Evolutionary conservation across 2,888 invertebrate genomes (phyloP), one percentile per base, ranked within the genome.

Genomic region (Sthenelais limicola): DNA sequence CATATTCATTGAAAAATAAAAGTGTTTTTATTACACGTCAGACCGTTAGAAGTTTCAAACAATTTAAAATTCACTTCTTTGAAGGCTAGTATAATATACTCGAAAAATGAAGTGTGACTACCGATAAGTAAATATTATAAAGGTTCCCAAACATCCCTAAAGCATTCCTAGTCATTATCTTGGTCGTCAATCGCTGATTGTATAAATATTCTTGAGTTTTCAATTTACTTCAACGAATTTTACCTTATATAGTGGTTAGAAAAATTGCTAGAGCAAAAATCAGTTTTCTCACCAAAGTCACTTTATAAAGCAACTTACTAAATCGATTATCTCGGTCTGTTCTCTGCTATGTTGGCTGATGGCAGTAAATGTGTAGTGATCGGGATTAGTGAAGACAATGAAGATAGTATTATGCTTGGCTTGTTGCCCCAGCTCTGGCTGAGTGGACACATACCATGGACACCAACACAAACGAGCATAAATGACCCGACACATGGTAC

Each of bases 391-490:
- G 77, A 81, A 84, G 9, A 85, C 79, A 5, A 85, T 77, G 38
- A 83, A 79, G 18, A 85, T 51, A 5, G 74, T 75, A 76, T 84
- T 85, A 72, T 84, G 81, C 66, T 82, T 81, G 51, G 85, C 84
- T 74, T 83, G 82, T 68, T 83, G 82, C 5, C 84, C 84, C 30
- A 83, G 52, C 58, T 85, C 73, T 3, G 32, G 21, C 38, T 75
- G 75, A 9, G 38, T 67, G 58, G 67, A 4, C n/a, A 12, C n/a
- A 32, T 75, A 75, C 75, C 75, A 75, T 1, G 75, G 75, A 54
- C 71, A 71, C 18, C 47, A 73, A 2, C 43, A 26, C 49, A 75
- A 35, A 15, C 35, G 54, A 15, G 26, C 49, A 32, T 66, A 70
- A 15, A 70, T 24, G 33, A 75, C 66, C 7, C 32, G 21, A 32